Base-by-base conservation (phyloP, 2,113 vertebrate species). In the Microcebus murinus region DNA sequence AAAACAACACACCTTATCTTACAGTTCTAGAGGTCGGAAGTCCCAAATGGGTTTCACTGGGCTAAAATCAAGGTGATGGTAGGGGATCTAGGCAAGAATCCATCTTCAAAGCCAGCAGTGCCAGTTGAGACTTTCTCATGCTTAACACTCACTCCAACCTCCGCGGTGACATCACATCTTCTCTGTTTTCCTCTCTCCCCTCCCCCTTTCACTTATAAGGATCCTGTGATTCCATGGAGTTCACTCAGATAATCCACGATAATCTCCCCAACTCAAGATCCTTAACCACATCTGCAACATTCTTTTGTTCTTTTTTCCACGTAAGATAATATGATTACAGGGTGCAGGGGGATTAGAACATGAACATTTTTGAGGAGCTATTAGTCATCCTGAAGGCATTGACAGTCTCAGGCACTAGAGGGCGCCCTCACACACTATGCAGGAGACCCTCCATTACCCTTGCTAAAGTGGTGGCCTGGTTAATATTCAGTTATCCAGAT, bases 211-310 rank as follows among this genome's bases (percentile, higher is more conserved):
- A 36, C 17, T 34, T 86, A 12, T 3, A 81, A 74, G 42, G 29
- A 70, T 34, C 21, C 7, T 34, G 27, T 31, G 74, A 48, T 94
- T 59, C 27, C 36, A 50, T 12, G 10, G 34, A 52, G 6, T 25
- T 92, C 65, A 42, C 57, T 7, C 1, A 6, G 31, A 50, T 65
- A 84, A 91, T 57, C n/a, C 48, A 50, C 20, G 39, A 11, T 55
- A 23, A 68, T 36, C 8, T 65, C 23, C 25, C 63, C 36, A 92
- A 52, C 55, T 83, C 71, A 50, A 48, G 12, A 34, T 31, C 45
- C 48, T 96, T 70, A 91, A 77, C 80, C 81, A 77, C 50, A 65
- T 57, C 82, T 50, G 63, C 42, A 67, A 17, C 48, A 25, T 87
- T 55, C 2, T 27, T 82, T 79, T 48, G 25, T 84, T 55, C 3